Conservation (phyloP, 92 coral and sea anemone genomes). For the Umimayanthus kanabou region DNA sequence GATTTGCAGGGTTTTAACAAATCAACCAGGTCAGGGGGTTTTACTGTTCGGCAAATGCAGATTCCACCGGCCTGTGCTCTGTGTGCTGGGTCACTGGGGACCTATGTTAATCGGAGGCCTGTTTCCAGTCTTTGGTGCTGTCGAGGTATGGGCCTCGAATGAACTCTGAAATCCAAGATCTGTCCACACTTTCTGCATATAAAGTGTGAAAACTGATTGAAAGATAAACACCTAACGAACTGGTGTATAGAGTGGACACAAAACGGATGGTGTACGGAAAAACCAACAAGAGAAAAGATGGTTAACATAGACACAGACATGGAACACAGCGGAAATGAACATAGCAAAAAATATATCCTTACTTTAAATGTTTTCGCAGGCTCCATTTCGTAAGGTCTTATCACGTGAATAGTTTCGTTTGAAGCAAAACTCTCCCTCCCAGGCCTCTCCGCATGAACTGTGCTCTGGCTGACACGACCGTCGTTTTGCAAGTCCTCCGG, state of each 20-base stretch:
- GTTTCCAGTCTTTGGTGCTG: too few relatives aligned
- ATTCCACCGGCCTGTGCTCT: too few relatives aligned
- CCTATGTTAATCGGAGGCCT: too few relatives aligned
- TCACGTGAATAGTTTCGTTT: slow-evolving; percentile 58
- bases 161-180: too few relatives aligned
- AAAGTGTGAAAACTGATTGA: too few relatives aligned
- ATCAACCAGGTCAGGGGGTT: too few relatives aligned
- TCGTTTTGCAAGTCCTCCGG: slow-evolving; percentile 71
- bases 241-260: background rate
- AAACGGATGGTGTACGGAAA: background rate
- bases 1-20: too few relatives aligned
- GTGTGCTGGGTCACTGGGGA: too few relatives aligned
- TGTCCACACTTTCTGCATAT: too few relatives aligned
- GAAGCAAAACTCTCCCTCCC: slow-evolving; percentile 39
- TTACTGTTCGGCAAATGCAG: too few relatives aligned
- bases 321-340: background rate
- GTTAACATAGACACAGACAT: background rate
- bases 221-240: too few relatives aligned
- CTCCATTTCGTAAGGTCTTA: slow-evolving; percentile 71
- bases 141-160: too few relatives aligned
- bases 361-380: slow-evolving; percentile 78
- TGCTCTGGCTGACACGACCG: slow-evolving; percentile 61
- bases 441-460: slow-evolving; percentile 31
- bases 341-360: background rate
- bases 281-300: background rate